Base-by-base conservation (phyloP, 1,140 invertebrate species). In the Paraescarpia echinospica region DNA sequence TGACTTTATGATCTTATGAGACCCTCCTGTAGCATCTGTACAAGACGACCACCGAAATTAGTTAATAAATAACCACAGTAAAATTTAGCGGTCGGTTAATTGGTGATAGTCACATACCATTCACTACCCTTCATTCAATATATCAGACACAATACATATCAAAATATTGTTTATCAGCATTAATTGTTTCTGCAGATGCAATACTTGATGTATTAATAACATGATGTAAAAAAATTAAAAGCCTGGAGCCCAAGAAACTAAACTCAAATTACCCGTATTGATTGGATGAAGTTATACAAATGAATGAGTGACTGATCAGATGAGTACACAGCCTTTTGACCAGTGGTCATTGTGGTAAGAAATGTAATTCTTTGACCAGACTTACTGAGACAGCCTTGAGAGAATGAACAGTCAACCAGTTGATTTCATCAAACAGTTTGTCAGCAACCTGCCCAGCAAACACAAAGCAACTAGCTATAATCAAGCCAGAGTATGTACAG, bases 401-500 rank as follows among this genome's bases (percentile, higher is more conserved):
- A 1, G 97, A 98, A 95, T 97, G 97, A 93, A 97, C 98, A 92
- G 98, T 98, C 0, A 98, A 96, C 98, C 98, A 99, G 93, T 98
- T 96, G 33, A 97, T 97, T n/a, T 96, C 95, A 95, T 97, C 96
- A 93, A 97, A 96, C 35, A 97, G 93, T 91, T 95, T 95, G 91
- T 97, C 96, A 8, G 97, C 95, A 5, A 96, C 95, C 95, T 96
- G 93, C 90, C 91, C 91, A 93, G 92, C 92, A 93, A 92, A 92
- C 59, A 77, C 59, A 77, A 27, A 12, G 4, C 12, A 41, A 41
- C 12, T 41, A 41, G 12, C 12, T 41, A 41, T 41, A 41, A 6
- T 41, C n/a, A n/a, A n/a, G n/a, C n/a, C n/a, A n/a, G n/a, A n/a
- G 41, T 41, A 41, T 41, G 41, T 41, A 12, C 41, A 6, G 41